phyloP scores from a whole-genome alignment of 2,113 vertebrate genomes.

The Symphodus melops region DNA sequence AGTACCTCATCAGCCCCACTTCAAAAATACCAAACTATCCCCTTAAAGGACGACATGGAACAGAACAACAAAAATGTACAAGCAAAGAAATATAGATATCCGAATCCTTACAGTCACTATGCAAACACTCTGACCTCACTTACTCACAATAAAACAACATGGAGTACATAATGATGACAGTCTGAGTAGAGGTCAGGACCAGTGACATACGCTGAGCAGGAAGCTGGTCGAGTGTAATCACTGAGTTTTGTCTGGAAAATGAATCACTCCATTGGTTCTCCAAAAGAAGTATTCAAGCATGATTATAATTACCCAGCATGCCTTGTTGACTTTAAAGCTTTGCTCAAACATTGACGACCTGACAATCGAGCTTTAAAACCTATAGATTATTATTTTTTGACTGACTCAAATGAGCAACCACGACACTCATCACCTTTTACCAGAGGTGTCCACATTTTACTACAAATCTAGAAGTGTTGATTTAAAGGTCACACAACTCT shows the following conservation, averaged over 20 bases:
- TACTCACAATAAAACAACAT: constrained; percentile 20
- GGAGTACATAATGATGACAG: constrained; percentile 38
- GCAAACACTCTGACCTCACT: constrained; percentile 20
- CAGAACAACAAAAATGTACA: background rate
- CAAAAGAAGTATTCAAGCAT: constrained; percentile 30
- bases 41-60: background rate
- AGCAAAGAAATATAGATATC: background rate
- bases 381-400: constrained; percentile 11
- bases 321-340: constrained; percentile 61
- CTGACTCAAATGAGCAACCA: constrained; percentile 2
- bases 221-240: constrained; percentile 47
- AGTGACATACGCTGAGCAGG: constrained; percentile 14
- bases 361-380: constrained; percentile 11
- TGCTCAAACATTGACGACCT: constrained; percentile 23
- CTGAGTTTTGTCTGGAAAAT: constrained; percentile 40
- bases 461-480: constrained; percentile 30
- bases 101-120: background rate
- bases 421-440: constrained; percentile 6
- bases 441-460: constrained; percentile 2
- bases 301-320: constrained; percentile 45
- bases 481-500: constrained; percentile 40
- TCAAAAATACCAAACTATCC: too few species aligned
- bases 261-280: constrained; percentile 49
- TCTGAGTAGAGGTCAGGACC: constrained; percentile 38
- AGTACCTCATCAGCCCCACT: too few species aligned